Evolutionary conservation across 1,140 invertebrate genomes (phyloP).

Genomic region (Drosophila pallidifrons): DNA sequence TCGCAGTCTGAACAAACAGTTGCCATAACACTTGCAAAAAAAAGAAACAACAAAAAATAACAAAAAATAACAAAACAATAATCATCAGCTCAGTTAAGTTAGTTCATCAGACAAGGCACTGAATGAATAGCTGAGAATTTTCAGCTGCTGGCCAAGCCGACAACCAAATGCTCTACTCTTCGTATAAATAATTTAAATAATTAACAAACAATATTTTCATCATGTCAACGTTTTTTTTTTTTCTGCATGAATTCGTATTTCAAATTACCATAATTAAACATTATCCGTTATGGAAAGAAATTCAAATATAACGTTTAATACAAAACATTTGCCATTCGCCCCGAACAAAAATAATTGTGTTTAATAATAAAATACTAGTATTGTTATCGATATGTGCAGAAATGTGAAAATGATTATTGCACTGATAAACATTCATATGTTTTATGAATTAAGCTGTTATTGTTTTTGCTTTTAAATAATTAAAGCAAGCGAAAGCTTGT

Average conservation of each 20-base stretch:
- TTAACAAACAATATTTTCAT: background rate
- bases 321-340: background rate
- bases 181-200: background rate
- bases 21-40: slow-evolving; percentile 27
- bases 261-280: background rate
- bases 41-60: slow-evolving; percentile 1
- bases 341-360: too few species aligned
- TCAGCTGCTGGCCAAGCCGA: background rate
- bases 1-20: slow-evolving; percentile 26
- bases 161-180: background rate
- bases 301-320: background rate
- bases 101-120: background rate
- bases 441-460: background rate
- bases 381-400: slow-evolving; percentile 1
- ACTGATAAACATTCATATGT: background rate
- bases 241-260: background rate
- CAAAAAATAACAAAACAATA: slow-evolving; percentile 3
- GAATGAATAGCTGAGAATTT: slow-evolving; percentile 1
- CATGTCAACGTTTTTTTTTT: background rate
- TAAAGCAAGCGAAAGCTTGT: too few species aligned
- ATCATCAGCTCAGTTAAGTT: background rate
- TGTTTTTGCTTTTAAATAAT: background rate
- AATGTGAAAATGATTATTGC: background rate
- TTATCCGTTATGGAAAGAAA: background rate
- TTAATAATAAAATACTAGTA: slow-evolving; percentile 8